Conservation (phyloP, 1,140 invertebrate species). For the Diachasma alloeum region DNA sequence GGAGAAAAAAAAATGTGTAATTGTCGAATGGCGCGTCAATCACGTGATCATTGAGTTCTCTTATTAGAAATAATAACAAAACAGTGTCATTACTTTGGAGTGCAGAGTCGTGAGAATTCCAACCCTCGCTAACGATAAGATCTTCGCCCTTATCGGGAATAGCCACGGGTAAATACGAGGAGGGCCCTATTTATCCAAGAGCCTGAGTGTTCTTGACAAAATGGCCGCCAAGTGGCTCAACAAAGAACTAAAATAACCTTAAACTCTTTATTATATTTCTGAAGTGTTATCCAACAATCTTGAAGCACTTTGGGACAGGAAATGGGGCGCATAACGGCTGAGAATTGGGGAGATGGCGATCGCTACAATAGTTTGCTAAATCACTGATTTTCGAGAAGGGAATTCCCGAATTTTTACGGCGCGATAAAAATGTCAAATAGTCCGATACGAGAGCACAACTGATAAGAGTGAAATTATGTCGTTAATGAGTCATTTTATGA, state of each 20-base stretch:
- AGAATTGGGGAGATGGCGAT: background rate
- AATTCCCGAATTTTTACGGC: background rate
- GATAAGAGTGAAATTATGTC: too few relatives aligned
- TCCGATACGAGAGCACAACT: too few relatives aligned
- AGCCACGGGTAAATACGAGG: constrained; percentile 11
- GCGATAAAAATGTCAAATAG: too few relatives aligned
- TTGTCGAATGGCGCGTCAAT: background rate
- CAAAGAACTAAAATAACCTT: background rate
- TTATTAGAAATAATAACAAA: background rate
- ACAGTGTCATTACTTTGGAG: background rate
- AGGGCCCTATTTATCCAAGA: constrained; percentile 15
- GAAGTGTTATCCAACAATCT: background rate
- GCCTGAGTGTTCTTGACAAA: background rate
- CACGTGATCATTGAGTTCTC: background rate
- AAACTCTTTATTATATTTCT: background rate
- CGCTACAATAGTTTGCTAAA: background rate
- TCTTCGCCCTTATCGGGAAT: constrained; percentile 23
- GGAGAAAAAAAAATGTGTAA: background rate
- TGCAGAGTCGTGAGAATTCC: constrained; percentile 15
- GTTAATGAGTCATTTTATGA: too few relatives aligned
- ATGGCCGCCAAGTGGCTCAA: constrained; percentile 10
- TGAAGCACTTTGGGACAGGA: background rate
- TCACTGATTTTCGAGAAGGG: background rate
- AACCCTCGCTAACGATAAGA: constrained; percentile 12
- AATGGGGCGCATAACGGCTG: background rate